Percentiles rank a stretch among this genome's conserved stretches.
Conservation (phyloP, 2,888 invertebrate species). For the Caradrina clavipalpis region DNA sequence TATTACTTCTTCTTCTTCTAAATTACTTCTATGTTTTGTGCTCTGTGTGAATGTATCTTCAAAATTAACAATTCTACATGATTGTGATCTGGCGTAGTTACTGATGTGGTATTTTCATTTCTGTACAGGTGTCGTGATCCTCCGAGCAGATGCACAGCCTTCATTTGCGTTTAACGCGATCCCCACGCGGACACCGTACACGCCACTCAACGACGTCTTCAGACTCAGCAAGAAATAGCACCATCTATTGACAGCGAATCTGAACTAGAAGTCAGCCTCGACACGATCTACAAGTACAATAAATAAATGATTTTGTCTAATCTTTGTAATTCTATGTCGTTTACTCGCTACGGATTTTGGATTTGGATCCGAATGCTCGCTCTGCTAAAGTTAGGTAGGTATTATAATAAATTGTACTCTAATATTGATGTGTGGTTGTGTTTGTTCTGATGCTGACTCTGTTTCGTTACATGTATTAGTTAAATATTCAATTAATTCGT, state of each 20-base stretch:
- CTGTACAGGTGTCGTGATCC: constrained; percentile 93
- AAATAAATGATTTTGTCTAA: constrained; percentile 66
- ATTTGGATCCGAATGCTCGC: constrained; percentile 30
- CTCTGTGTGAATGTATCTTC: neutral
- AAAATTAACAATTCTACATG: neutral
- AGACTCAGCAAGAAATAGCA: constrained; percentile 82
- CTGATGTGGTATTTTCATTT: constrained; percentile 8
- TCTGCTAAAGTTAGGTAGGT: constrained; percentile 33
- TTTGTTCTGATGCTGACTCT: constrained; percentile 30
- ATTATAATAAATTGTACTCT: constrained; percentile 36
- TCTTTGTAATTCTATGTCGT: constrained; percentile 58
- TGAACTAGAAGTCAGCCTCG: constrained; percentile 61
- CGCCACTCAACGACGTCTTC: constrained; percentile 88
- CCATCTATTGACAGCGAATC: constrained; percentile 62
- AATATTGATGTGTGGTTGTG: constrained; percentile 47
- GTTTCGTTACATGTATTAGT: constrained; percentile 36
- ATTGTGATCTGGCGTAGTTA: neutral
- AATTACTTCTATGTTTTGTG: neutral
- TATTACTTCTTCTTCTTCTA: too few relatives aligned
- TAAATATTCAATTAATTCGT: constrained; percentile 41
- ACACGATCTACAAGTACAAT: constrained; percentile 80
- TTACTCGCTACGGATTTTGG: constrained; percentile 55
- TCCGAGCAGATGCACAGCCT: constrained; percentile 94
- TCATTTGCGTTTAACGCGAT: constrained; percentile 85
- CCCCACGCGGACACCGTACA: constrained; percentile 86